These are phyloP conservation scores for Arrhopalites spinosus DNA, from an alignment of 2,888 invertebrate genomes.

Conservation along the genomic window DNA sequence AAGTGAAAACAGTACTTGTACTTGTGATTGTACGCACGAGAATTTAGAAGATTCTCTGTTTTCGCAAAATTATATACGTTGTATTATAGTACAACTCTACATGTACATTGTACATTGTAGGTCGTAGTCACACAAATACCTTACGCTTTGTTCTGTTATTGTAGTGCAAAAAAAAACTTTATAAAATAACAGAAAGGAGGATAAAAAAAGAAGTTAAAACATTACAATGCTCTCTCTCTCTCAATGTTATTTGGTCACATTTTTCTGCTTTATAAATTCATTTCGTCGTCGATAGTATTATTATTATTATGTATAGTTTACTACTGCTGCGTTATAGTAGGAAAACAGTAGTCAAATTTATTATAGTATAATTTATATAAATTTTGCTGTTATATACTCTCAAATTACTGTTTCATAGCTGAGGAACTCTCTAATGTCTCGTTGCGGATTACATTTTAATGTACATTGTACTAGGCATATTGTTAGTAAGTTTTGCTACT, in stretches of 20 bases:
- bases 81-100: background rate
- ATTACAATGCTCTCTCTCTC: background rate
- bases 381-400: background rate
- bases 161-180: background rate
- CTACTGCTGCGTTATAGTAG: too few relatives aligned
- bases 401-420: background rate
- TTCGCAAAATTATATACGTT: background rate
- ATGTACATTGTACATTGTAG: too few relatives aligned
- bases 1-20: conserved; percentile 17
- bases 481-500: background rate
- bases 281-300: background rate
- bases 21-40: background rate
- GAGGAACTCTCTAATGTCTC: conserved; percentile 1
- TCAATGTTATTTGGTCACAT: background rate
- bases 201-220: background rate
- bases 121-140: background rate
- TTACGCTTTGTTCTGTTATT: background rate
- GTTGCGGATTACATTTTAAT: conserved; percentile 15
- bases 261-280: background rate
- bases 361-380: background rate
- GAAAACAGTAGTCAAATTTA: too few relatives aligned
- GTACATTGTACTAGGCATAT: background rate
- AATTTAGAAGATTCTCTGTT: background rate
- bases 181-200: too few relatives aligned
- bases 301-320: background rate